A percentile compares a stretch with the other conserved stretches of the same genome.
These are phyloP conservation scores for Hippocampus mohnikei DNA, from an alignment of 2,113 vertebrate genomes.

Conservation along the genomic window DNA sequence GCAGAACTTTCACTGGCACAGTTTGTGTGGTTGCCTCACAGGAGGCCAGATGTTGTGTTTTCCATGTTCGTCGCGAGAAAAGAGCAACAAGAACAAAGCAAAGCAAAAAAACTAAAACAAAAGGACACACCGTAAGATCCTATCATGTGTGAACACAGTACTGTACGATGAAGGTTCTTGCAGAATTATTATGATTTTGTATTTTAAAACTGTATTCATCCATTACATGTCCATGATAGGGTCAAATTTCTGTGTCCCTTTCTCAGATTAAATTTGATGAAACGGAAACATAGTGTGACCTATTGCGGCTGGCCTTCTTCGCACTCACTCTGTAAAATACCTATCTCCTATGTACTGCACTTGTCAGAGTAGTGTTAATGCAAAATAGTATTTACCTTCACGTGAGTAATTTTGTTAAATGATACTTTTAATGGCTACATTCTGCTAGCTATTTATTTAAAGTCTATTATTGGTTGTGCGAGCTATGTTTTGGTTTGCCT, in stretches of 20 bases:
- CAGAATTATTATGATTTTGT: not conserved
- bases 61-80: constrained; percentile 25
- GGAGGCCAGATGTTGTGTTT: constrained; percentile 21
- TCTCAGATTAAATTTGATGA: no score
- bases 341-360: no score
- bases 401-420: not conserved
- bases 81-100: constrained; percentile 22
- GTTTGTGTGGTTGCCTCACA: constrained; percentile 20
- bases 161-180: not conserved
- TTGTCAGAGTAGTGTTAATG: no score
- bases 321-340: no score
- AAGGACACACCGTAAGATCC: not conserved
- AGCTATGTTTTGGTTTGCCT: not conserved
- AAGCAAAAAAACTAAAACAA: not conserved
- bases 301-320: no score
- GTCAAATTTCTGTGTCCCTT: no score
- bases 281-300: no score
- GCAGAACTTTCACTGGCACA: constrained; percentile 23
- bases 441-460: not conserved
- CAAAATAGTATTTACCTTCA: no score
- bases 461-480: not conserved
- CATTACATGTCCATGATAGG: no score
- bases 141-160: not conserved
- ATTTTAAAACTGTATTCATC: no score
- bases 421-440: not conserved